Base-by-base conservation (phyloP, 2,888 invertebrate genomes). In the Leptura quadrifasciata region DNA sequence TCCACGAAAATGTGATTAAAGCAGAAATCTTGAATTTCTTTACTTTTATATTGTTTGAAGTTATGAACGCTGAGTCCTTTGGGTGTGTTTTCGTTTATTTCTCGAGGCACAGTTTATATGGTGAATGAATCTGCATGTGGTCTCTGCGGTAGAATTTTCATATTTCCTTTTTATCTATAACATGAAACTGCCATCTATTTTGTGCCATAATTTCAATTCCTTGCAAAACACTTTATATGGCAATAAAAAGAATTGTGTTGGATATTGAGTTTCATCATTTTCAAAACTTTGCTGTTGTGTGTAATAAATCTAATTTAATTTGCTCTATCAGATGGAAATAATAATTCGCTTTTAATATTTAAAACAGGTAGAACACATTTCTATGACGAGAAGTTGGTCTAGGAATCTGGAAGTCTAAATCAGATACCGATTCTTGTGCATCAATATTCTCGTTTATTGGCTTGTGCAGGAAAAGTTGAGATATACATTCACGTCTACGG, bases 11-110 rank as follows among this genome's bases (percentile, higher is more conserved):
- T n/a, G 15, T n/a, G 47, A n/a, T 47, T n/a, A n/a, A 47, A 47
- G 15, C 15, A n/a, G n/a, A 47, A 15, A n/a, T 47, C n/a, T n/a
- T 47, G 47, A 39, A 39, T 47, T 47, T n/a, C 47, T 47, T 47
- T 47, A 47, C n/a, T 1, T n/a, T 47, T 47, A 47, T 47, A 47
- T 17, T 35, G n/a, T 64, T 39, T 64, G 64, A 64, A 64, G 64
- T 64, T 64, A 47, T 20, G 64, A 27, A 31, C 20, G 31, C 31
- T 31, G 17, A 6, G 31, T 15, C 35, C 63, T 64, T 2, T 5
- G 64, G 31, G 27, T 21, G 17, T 39, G 21, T 64, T 64, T 64
- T 39, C 15, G 4, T 27, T 17, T 64, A 20, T 18, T 35, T 64
- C 47, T 39, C 21, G 39, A n/a, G 8, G 39, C 39, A 39, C 39